Base-by-base conservation (phyloP, 2,113 vertebrate species). In the Sylvilagus bachmani region DNA sequence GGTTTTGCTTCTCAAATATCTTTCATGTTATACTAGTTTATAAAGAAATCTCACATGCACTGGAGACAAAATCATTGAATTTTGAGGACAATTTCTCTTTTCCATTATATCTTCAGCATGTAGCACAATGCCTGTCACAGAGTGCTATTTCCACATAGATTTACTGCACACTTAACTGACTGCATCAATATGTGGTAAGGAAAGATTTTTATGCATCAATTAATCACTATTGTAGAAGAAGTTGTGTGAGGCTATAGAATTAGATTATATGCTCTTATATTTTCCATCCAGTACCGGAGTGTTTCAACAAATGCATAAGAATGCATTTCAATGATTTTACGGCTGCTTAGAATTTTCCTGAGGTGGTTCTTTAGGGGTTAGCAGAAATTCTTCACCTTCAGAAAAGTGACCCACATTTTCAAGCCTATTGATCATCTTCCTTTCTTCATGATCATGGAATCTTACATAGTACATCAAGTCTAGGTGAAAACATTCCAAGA, bases 261-360 rank as follows among this genome's bases (percentile, higher is more conserved):
- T 87, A 86, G 70, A 79, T 55, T 79, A 1, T 70, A 22, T 29
- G 0, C 2, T 44, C 19, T 89, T 83, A 22, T 22, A 36, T 83
- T 79, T 6, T 36, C 25, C 2, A 82, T 49, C 6, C 24, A 29
- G 62, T 75, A n/a, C 17, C 1, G 44, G 3, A 69, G 6, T 62
- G 3, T 93, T 88, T 79, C 6, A 78, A 96, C 62, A 93, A 89
- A 74, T 93, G 19, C 10, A 24, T 75, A 4, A 36, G 13, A 86
- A 86, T 38, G 24, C 80, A 53, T 10, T 64, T 83, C 49, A 84
- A 53, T 10, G 73, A 61, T 13, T 58, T 49, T 78, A 36, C 27
- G 64, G 1, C 24, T 77, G 10, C 67, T 29, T 80, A 66, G 44
- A 6, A 53, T 73, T 7, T 19, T 61, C 62, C 27, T 61, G 16